phyloP scores from a whole-genome alignment of 2,797 vertebrate species.

The Clarias laeviceps region DNA sequence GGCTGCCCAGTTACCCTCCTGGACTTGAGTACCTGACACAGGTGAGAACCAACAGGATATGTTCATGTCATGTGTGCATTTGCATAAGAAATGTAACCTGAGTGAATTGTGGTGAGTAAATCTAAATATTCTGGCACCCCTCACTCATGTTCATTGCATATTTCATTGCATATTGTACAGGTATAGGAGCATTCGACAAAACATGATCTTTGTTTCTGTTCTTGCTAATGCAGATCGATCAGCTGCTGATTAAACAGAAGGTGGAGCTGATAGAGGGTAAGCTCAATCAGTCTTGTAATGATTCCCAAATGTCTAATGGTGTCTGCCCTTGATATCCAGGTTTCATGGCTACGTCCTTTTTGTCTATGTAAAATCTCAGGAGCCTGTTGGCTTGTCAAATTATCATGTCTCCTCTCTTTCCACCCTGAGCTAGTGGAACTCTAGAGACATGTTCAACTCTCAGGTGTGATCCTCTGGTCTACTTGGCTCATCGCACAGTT shows the following conservation, averaged over 20 bases:
- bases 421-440: background rate
- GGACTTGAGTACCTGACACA: conserved; percentile 90
- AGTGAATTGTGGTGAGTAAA: background rate
- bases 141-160: background rate
- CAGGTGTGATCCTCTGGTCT: background rate
- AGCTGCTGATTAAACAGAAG: conserved; percentile 90
- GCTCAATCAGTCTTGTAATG: background rate
- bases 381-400: background rate
- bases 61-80: background rate
- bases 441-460: background rate
- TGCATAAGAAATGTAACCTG: background rate
- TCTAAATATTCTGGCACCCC: background rate
- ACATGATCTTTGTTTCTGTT: conserved; percentile 41
- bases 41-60: conserved; percentile 67
- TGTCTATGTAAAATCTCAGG: background rate
- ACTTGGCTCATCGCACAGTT: background rate
- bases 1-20: conserved; percentile 81
- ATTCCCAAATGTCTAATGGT: background rate
- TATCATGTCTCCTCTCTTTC: background rate
- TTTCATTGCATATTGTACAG: background rate
- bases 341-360: background rate
- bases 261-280: conserved; percentile 89
- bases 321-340: background rate
- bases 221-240: conserved; percentile 80
- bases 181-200: background rate